Conservation (phyloP, 2,113 vertebrate genomes). For the Hydrolagus affinis region DNA sequence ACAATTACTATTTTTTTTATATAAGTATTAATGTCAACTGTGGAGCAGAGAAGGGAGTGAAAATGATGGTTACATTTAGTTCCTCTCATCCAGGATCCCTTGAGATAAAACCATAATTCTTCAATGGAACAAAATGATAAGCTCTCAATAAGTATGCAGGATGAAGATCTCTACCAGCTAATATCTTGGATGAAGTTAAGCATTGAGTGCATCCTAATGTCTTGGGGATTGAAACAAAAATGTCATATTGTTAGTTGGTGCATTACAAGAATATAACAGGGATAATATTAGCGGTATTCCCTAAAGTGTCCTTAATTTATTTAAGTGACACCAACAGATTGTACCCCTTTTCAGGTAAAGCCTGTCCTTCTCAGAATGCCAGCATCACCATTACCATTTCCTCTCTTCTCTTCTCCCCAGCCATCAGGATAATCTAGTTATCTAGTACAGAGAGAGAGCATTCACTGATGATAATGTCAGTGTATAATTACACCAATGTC, state of each 20-base stretch:
- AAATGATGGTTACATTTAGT: not conserved
- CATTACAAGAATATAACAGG: too few species aligned
- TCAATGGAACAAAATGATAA: not conserved
- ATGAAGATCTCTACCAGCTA: not conserved
- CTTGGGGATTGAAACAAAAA: not conserved
- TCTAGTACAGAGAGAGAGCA: too few species aligned
- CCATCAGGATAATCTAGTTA: too few species aligned
- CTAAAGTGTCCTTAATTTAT: too few species aligned
- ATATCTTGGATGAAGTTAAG: not conserved
- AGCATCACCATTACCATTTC: too few species aligned
- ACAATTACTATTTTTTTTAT: not conserved
- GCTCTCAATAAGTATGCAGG: not conserved
- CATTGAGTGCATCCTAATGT: not conserved
- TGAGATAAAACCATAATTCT: not conserved
- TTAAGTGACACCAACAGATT: too few species aligned
- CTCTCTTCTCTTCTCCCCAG: too few species aligned
- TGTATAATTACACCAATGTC: too few species aligned
- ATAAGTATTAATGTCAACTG: not conserved
- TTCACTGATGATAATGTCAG: too few species aligned
- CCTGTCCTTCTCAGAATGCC: too few species aligned
- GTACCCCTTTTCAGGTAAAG: too few species aligned
- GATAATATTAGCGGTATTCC: too few species aligned
- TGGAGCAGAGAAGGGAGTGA: not conserved
- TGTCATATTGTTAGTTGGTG: not conserved
- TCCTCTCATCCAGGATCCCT: not conserved